Base-by-base conservation (phyloP, 2,797 vertebrate genomes). In the Botia kubotai region DNA sequence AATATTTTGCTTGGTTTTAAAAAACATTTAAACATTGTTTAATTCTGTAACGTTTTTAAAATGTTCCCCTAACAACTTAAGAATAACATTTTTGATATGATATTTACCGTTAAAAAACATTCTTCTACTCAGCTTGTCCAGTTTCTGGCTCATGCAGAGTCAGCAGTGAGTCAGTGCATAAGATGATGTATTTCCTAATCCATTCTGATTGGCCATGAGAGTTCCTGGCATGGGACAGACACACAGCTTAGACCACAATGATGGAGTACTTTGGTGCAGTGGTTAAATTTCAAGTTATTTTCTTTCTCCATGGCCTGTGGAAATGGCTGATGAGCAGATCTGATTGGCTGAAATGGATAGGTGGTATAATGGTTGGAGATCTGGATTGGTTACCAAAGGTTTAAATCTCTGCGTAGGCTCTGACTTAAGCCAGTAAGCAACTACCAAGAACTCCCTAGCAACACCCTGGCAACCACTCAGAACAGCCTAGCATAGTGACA, bases 271-370 rank as follows among this genome's bases (percentile, higher is more conserved):
- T 14, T 36, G 17, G 26, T 36, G 26, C 23, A 60, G 57, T 60
- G 57, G 57, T 26, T 60, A 60, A 23, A 55, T 85, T 60, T 4
- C 33, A 33, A 33, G 2, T 33, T 33, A 7, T 71, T 21, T 79
- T 26, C 69, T 55, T 66, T 67, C 48, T 78, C 10, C 5, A 73
- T 48, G 62, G 26, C 46, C 69, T 60, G 43, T 52, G 19, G 68
- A 79, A 63, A 52, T 65, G 58, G 29, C 53, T 19, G 14, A 72
- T 65, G 58, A 53, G 58, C 19, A n/a, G 11, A 62, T 65, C 19
- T 53, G 68, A 53, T 65, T 33, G 55, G 46, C 14, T 63, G 8
- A 50, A 16, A 63, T 65, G 10, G 21, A 36, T 50, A n/a, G 53
- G 10, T 72, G 19, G 2, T n/a, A n/a, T 53, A 36, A 17, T 65